Base-by-base conservation (phyloP, 2,888 invertebrate species). In the Leucophora obtusa region DNA sequence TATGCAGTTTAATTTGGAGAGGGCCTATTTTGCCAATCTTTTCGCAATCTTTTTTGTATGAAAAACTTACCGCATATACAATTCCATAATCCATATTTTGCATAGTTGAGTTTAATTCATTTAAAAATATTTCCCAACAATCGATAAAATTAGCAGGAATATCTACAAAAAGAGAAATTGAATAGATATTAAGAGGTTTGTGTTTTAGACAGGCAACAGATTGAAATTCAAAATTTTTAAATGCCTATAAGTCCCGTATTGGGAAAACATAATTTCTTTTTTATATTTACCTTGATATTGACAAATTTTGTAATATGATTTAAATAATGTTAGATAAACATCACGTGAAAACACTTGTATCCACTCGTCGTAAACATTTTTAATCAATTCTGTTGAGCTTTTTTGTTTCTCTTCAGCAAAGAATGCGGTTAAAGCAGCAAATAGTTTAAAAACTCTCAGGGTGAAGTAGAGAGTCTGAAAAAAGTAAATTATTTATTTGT, bases 301-400 rank as follows among this genome's bases (percentile, higher is more conserved):
- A 63, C 85, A 85, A 10, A 90, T 81, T 15, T 82, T 83, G 59
- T 87, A 86, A 77, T 86, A 89, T 2, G 86, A 83, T 83, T 89
- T 89, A 38, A 91, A 89, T 1, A 91, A 66, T 51, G 90, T 87
- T 47, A 90, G 83, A 83, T 88, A 89, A 2, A 94, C 90, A 83
- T 93, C 93, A 66, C 93, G 92, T 77, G 93, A 92, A 90, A 96
- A 95, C 70, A 97, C 92, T 88, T 95, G 94, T 63, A 91, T 89
- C 96, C 96, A 97, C 91, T 97, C 96, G 68, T 92, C 91, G 28
- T 86, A 84, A 82, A 90, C 72, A 81, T 84, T 88, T 53, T 83
- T 85, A 2, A 87, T 83, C 50, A 90, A 80, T 80, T 86, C 83
- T 0, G 90, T 89, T 2, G 90, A 90, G 79, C 89, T 90, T 71